Conservation (phyloP, 1,140 invertebrate species). For the Dreissena polymorpha region DNA sequence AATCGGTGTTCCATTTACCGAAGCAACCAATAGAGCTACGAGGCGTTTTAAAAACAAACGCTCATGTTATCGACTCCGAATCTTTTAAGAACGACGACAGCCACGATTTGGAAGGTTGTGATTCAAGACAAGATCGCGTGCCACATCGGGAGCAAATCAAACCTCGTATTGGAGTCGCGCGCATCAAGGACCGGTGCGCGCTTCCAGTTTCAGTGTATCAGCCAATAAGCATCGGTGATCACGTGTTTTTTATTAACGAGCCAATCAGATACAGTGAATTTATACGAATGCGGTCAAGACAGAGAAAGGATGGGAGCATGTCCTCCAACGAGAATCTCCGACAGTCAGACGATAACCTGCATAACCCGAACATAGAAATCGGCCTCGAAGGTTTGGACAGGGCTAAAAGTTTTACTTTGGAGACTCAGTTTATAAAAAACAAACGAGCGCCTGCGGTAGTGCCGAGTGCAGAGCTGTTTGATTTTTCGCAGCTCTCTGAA, state of each 20-base stretch:
- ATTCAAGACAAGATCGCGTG: neutral
- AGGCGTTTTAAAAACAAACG: constrained; percentile 34
- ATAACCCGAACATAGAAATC: no score
- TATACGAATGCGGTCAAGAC: constrained; percentile 25
- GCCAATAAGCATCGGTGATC: constrained; percentile 43
- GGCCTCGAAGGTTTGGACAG: constrained; percentile 9
- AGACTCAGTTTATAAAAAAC: neutral
- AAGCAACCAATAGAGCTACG: neutral
- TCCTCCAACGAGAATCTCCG: neutral
- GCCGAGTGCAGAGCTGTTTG: constrained; percentile 44
- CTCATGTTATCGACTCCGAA: constrained; percentile 34
- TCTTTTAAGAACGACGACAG: neutral
- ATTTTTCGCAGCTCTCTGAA: constrained; percentile 40
- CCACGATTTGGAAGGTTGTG: neutral
- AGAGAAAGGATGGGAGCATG: constrained; percentile 24
- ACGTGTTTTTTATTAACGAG: constrained; percentile 38
- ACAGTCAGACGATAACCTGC: no score
- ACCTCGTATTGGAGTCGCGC: constrained; percentile 13
- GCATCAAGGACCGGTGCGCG: constrained; percentile 33
- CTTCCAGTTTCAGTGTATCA: constrained; percentile 47
- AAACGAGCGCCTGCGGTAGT: constrained; percentile 37
- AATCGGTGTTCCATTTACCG: neutral
- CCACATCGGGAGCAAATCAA: neutral
- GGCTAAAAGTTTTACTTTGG: neutral
- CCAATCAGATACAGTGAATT: constrained; percentile 45